A percentile compares a stretch with the other conserved stretches of the same genome.
These are phyloP conservation scores for Coelopa pilipes DNA, from an alignment of 2,888 invertebrate species.

Conservation along the genomic window DNA sequence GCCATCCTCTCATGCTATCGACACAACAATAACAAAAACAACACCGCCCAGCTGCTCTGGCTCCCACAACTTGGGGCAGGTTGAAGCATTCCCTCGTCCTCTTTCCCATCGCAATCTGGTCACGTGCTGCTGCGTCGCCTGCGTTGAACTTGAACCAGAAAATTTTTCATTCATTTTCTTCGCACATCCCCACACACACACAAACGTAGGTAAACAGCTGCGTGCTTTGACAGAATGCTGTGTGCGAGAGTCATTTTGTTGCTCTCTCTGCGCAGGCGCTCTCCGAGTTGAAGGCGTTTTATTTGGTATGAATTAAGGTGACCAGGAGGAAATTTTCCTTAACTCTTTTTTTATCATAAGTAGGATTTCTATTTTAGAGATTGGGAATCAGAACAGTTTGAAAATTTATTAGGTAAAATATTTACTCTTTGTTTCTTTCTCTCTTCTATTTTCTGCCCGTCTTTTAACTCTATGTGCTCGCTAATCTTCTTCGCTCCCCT, in stretches of 20 bases:
- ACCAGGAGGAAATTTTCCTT: conserved; percentile 12
- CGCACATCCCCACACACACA: conserved; percentile 6
- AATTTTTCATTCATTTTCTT: conserved; percentile 34
- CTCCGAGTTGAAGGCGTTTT: neutral
- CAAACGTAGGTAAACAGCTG: neutral
- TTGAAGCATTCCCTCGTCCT: neutral
- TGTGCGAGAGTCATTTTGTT: neutral
- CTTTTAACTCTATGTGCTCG: too few relatives aligned
- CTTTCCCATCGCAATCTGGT: neutral
- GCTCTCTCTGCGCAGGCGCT: conserved; percentile 34
- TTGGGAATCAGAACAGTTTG: too few relatives aligned
- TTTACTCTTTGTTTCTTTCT: too few relatives aligned
- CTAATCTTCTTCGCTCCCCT: too few relatives aligned
- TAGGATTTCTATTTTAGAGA: too few relatives aligned
- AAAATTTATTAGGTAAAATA: too few relatives aligned
- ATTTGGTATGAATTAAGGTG: conserved; percentile 2
- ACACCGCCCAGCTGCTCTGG: neutral
- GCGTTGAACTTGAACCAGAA: conserved; percentile 38
- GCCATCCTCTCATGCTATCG: neutral
- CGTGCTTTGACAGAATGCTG: neutral
- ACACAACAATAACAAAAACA: conserved; percentile 9
- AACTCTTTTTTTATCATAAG: neutral
- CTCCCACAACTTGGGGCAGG: conserved; percentile 12
- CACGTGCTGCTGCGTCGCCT: conserved; percentile 29
- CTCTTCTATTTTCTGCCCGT: too few relatives aligned